Evolutionary conservation across 2,888 invertebrate genomes (phyloP).

Genomic region (Drosophila nigritarsus): DNA sequence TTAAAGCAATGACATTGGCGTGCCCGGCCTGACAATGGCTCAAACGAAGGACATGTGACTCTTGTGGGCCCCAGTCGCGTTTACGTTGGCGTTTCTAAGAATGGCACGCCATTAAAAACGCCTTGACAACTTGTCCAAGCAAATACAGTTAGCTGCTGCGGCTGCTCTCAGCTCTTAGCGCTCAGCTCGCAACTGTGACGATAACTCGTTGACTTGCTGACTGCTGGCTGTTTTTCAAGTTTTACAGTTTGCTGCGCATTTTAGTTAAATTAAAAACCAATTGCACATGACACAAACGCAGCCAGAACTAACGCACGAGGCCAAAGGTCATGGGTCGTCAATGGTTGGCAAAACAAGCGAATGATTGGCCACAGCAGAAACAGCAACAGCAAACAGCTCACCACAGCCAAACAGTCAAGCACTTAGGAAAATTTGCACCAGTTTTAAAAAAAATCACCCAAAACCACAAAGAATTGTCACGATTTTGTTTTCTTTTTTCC

Average conservation of each 20-base stretch:
- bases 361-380: constrained; percentile 55
- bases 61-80: constrained; percentile 41
- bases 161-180: constrained; percentile 4
- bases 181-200: not conserved
- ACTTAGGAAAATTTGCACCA: not conserved
- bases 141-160: not conserved
- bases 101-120: constrained; percentile 70
- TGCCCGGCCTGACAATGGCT: constrained; percentile 68
- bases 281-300: constrained; percentile 58
- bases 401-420: not conserved
- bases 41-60: constrained; percentile 60
- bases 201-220: constrained; percentile 21
- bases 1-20: constrained; percentile 59
- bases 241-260: constrained; percentile 61
- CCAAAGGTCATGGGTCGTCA: constrained; percentile 65
- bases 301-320: constrained; percentile 32
- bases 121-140: constrained; percentile 56
- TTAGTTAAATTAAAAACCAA: constrained; percentile 78
- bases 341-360: constrained; percentile 41
- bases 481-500: not conserved
- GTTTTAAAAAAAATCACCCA: fast-evolving
- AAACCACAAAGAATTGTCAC: not conserved
- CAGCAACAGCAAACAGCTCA: constrained; percentile 2
- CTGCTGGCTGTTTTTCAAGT: constrained; percentile 7
- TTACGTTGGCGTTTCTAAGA: constrained; percentile 53